Conservation (phyloP, 2,113 vertebrate genomes). For the Erythrocercus mccallii region DNA sequence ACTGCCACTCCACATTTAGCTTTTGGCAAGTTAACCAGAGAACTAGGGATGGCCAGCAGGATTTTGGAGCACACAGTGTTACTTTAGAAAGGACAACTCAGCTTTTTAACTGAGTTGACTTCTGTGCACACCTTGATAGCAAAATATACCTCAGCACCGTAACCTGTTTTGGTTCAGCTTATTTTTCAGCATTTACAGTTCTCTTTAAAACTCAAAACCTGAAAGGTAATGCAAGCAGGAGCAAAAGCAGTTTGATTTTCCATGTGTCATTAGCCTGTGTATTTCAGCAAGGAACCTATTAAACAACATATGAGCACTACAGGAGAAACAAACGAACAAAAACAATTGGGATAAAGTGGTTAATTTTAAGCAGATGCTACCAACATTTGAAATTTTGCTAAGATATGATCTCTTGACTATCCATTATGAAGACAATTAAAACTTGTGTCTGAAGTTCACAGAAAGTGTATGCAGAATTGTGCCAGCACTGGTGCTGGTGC, state of each 20-base stretch:
- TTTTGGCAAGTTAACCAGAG: neutral
- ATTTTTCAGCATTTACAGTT: neutral
- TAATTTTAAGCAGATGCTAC: neutral
- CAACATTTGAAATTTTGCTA: neutral
- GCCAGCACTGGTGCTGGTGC: neutral
- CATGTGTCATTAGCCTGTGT: neutral
- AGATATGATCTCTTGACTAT: neutral
- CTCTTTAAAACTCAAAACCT: neutral
- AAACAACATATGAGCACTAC: neutral
- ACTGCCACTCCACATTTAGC: neutral
- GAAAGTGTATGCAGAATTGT: neutral
- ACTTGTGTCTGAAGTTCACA: neutral
- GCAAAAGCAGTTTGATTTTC: neutral
- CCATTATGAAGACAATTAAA: neutral
- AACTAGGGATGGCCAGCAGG: neutral
- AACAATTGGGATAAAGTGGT: neutral
- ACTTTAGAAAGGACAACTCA: neutral
- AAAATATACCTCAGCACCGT: neutral
- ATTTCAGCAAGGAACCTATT: neutral
- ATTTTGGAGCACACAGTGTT: neutral
- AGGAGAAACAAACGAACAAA: neutral
- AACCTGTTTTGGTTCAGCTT: neutral
- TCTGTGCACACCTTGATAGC: neutral
- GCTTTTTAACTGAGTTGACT: neutral
- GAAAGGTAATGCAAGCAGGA: neutral